Evolutionary conservation across 2,888 invertebrate species (phyloP), one percentile per base, ranked within the genome.

Genomic region (Stenolophus ochropezus): DNA sequence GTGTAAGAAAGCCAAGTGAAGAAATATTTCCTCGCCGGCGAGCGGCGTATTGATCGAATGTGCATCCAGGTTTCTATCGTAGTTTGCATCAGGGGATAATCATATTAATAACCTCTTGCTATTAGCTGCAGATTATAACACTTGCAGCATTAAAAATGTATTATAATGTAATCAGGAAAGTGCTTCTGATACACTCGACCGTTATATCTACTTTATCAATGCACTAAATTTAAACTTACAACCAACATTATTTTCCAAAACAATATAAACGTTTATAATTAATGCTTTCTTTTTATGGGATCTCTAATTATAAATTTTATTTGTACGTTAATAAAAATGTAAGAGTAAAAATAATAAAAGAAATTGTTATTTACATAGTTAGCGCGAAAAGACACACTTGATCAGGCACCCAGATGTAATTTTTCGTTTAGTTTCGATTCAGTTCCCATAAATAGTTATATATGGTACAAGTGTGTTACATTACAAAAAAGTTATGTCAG

Each of bases 1-100:
- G 71, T 71, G 71, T 80, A 79, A 25, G 79, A 69, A 79, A 79
- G 79, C 79, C 51, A 49, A 49, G 69, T 16, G 71, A 71, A 80
- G 79, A 80, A 80, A 80, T 71, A 71, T 71, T 80, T 33, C 79
- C 25, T 49, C 6, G 33, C 65, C 18, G 65, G 27, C 42, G 33
- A 2, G 2, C 4, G 20, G 49, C 23, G 49, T 61, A 75, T 75
- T 75, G 74, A 75, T 75, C 74, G 53, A 75, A 71, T 53, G 23
- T 75, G 74, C 74, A 75, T 75, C 25, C 23, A 14, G 23, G 18
- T 73, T 73, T 73, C 49, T 73, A 73, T 73, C 73, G 47, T 49
- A 73, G 20, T 49, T 49, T 49, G 20, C 23, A 73, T 73, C 18
- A 42, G 73, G 18, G 14, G 14, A 11, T 65, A 25, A 65, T 27